Conservation (phyloP, 2,888 invertebrate genomes). For the Dichetophora obliterata region DNA sequence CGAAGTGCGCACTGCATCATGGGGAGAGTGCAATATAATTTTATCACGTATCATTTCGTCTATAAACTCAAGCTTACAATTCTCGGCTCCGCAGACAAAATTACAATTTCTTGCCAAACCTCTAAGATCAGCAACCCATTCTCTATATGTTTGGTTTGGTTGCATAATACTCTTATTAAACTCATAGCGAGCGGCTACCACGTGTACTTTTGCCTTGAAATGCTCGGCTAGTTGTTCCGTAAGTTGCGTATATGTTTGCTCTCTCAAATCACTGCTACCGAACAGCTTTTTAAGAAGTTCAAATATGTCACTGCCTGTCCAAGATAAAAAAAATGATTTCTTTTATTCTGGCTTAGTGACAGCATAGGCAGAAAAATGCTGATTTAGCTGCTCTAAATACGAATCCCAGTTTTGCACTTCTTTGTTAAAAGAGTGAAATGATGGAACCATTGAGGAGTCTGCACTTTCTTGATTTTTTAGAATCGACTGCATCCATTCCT, state of each 20-base stretch:
- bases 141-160: conserved; percentile 43
- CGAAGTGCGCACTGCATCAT: conserved; percentile 43
- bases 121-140: conserved; percentile 40
- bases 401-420: no score
- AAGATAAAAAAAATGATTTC: no score
- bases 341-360: no score
- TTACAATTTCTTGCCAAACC: conserved; percentile 46
- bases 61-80: conserved; percentile 39
- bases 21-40: conserved; percentile 44
- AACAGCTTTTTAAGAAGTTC: conserved; percentile 4
- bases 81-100: conserved; percentile 41
- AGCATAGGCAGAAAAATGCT: no score
- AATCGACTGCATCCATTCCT: no score
- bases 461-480: no score
- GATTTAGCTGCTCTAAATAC: not conserved
- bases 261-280: not conserved
- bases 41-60: conserved; percentile 47
- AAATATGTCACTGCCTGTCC: not conserved
- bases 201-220: conserved; percentile 22
- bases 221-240: conserved; percentile 24
- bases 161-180: conserved; percentile 21
- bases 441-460: no score
- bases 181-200: not conserved
- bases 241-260: conserved; percentile 23
- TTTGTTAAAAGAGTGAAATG: no score